Conservation (phyloP, 2,888 invertebrate species). For the Gymnocheta viridis region DNA sequence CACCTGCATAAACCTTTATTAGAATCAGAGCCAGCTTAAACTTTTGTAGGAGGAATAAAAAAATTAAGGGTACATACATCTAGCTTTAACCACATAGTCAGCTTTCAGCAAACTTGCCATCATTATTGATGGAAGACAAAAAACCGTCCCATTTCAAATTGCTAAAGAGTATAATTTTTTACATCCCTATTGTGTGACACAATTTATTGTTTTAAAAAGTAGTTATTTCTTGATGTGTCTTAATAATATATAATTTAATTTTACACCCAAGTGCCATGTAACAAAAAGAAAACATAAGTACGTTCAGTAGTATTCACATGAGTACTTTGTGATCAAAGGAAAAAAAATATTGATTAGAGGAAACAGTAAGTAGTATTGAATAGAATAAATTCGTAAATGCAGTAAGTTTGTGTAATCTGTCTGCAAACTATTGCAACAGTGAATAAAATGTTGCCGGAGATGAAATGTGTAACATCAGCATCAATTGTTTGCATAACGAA, state of each 20-base stretch:
- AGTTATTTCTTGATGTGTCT: slow-evolving; percentile 73
- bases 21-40: too few relatives aligned
- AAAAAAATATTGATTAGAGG: not conserved
- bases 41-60: too few relatives aligned
- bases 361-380: too few relatives aligned
- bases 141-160: slow-evolving; percentile 31
- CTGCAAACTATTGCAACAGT: too few relatives aligned
- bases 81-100: slow-evolving; percentile 13
- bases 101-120: not conserved
- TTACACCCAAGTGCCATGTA: slow-evolving; percentile 76
- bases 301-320: not conserved
- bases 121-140: slow-evolving; percentile 33
- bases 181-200: slow-evolving; percentile 17
- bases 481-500: too few relatives aligned
- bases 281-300: slow-evolving; percentile 70
- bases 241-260: slow-evolving; percentile 80
- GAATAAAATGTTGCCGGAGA: too few relatives aligned
- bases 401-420: too few relatives aligned
- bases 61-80: too few relatives aligned
- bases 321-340: slow-evolving; percentile 24
- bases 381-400: too few relatives aligned
- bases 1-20: too few relatives aligned
- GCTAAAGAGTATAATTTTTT: not conserved
- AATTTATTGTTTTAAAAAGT: slow-evolving; percentile 63
- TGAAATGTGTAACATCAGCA: too few relatives aligned